Evolutionary conservation across 2,888 invertebrate species (phyloP).

Genomic region (Diloba caeruleocephala): DNA sequence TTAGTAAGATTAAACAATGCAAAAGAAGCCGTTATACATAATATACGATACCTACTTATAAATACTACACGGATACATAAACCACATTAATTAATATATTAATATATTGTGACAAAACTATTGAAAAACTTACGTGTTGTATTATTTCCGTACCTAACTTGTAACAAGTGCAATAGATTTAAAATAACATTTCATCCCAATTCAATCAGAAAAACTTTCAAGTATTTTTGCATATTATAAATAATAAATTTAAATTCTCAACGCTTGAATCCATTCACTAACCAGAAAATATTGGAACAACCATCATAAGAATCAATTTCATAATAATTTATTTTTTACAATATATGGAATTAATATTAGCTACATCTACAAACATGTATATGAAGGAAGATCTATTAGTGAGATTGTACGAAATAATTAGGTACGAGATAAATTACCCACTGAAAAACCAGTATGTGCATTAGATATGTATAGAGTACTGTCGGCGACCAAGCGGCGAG

Average conservation of each 20-base stretch:
- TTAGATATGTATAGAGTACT: slow-evolving; percentile 54
- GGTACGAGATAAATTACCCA: slow-evolving; percentile 59
- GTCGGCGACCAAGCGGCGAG: slow-evolving; percentile 4
- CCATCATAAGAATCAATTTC: slow-evolving; percentile 76
- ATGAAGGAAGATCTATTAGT: slow-evolving; percentile 66
- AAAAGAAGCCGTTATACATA: slow-evolving; percentile 45
- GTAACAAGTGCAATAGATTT: slow-evolving; percentile 53
- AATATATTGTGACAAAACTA: slow-evolving; percentile 41
- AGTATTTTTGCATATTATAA: slow-evolving; percentile 36
- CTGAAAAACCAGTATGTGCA: slow-evolving; percentile 54
- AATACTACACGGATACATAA: slow-evolving; percentile 43
- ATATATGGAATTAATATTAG: slow-evolving; percentile 56
- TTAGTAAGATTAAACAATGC: slow-evolving; percentile 64
- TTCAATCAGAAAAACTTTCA: slow-evolving; percentile 24
- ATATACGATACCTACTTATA: slow-evolving; percentile 53
- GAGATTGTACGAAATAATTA: slow-evolving; percentile 60
- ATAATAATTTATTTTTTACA: slow-evolving; percentile 57
- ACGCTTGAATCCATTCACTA: slow-evolving; percentile 70
- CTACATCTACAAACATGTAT: slow-evolving; percentile 65
- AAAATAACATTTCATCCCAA: slow-evolving; percentile 34
- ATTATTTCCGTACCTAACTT: slow-evolving; percentile 55
- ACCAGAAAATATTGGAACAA: slow-evolving; percentile 79
- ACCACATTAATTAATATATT: slow-evolving; percentile 46
- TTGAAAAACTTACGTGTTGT: slow-evolving; percentile 30
- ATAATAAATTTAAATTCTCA: slow-evolving; percentile 53